These are phyloP conservation scores for Phorcus lineatus DNA, from an alignment of 2,888 invertebrate genomes.

Conservation along the genomic window DNA sequence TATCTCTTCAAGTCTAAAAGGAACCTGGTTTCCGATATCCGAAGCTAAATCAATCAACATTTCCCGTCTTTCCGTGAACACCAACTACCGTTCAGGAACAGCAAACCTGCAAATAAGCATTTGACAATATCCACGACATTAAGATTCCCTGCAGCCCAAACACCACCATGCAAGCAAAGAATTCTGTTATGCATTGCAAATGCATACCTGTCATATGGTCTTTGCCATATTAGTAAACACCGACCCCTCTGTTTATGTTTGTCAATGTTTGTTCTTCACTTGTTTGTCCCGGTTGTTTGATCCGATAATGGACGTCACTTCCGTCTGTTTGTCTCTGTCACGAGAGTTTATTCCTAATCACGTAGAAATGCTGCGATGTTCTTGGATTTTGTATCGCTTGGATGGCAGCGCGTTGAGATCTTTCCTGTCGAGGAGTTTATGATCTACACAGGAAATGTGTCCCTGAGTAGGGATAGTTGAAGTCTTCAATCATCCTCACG, in stretches of 20 bases:
- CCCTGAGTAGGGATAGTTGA: neutral
- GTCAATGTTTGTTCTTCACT: constrained; percentile 26
- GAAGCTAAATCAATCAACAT: neutral
- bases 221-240: neutral
- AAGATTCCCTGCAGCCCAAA: neutral
- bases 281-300: constrained; percentile 25
- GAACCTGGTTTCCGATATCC: constrained; percentile 2
- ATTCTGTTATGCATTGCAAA: neutral
- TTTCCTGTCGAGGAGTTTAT: constrained; percentile 10
- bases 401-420: neutral
- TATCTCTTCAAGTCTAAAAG: neutral
- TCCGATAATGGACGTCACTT: constrained; percentile 28
- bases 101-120: too few relatives aligned
- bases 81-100: too few relatives aligned
- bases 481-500: constrained; percentile 6
- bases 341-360: constrained; percentile 4
- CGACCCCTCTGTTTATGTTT: neutral
- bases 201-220: constrained; percentile 3
- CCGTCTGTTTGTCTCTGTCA: constrained; percentile 21
- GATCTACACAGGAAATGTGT: constrained; percentile 21
- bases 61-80: too few relatives aligned
- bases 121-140: neutral
- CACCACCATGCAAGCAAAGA: too few relatives aligned
- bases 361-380: neutral
- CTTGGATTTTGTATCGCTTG: constrained; percentile 16